A percentile compares a stretch with the other conserved stretches of the same genome.
phyloP scores from a whole-genome alignment of 2,888 invertebrate genomes.

The Zhuqinia jingwanae region DNA sequence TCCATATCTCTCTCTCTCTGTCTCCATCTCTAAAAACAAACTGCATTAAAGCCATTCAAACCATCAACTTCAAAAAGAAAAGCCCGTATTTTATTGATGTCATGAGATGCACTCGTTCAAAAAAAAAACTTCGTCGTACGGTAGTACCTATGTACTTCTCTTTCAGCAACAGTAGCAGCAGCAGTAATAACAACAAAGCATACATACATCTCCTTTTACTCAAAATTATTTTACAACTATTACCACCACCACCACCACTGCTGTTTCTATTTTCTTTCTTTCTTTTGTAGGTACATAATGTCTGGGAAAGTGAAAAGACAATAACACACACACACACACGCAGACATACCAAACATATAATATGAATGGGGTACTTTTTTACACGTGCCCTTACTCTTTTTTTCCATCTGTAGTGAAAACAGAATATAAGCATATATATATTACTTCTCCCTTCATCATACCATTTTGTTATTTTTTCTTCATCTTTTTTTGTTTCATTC shows the following conservation, averaged over 20 bases:
- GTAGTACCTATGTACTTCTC: neutral
- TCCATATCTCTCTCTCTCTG: no score
- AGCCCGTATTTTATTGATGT: conserved; percentile 27
- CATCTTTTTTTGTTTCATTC: conserved; percentile 27
- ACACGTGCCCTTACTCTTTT: conserved; percentile 37
- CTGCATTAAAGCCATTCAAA: conserved; percentile 2
- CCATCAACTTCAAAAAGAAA: conserved; percentile 15
- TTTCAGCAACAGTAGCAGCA: no score
- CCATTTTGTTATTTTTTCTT: conserved; percentile 41
- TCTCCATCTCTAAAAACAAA: neutral
- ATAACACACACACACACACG: no score
- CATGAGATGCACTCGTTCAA: conserved; percentile 33
- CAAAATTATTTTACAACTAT: conserved; percentile 32
- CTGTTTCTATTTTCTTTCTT: neutral
- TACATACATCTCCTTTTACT: conserved; percentile 4
- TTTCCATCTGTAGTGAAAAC: neutral
- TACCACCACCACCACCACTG: neutral
- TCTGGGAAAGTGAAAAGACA: neutral
- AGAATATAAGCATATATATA: neutral
- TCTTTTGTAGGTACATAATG: no score
- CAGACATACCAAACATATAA: neutral
- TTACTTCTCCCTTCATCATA: conserved; percentile 21
- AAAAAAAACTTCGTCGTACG: no score
- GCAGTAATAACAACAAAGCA: no score
- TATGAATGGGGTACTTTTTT: conserved; percentile 5